Percentiles rank a stretch among this genome's conserved stretches.
phyloP scores from a whole-genome alignment of 2,888 invertebrate species.

The Linnaemya tessellans region DNA sequence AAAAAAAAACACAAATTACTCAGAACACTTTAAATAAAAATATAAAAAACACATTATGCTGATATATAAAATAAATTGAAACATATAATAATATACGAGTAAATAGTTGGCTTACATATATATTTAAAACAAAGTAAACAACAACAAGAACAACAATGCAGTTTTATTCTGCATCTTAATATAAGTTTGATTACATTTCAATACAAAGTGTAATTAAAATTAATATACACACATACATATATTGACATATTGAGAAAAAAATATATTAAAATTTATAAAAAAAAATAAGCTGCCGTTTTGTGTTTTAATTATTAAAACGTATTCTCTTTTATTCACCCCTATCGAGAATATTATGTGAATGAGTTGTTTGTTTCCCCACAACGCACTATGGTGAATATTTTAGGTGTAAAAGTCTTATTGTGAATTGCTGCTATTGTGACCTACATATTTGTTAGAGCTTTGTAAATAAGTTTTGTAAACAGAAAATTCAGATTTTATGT shows the following conservation, averaged over 20 bases:
- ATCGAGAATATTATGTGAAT: too few species aligned
- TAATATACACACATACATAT: constrained; percentile 58
- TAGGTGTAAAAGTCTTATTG: too few species aligned
- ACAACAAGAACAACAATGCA: constrained; percentile 41
- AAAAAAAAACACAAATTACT: constrained; percentile 62
- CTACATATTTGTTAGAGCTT: too few species aligned
- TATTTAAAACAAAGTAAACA: constrained; percentile 26
- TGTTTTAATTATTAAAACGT: neutral
- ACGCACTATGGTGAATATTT: too few species aligned
- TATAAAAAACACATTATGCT: constrained; percentile 57
- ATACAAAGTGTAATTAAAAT: constrained; percentile 56
- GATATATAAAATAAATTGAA: constrained; percentile 30
- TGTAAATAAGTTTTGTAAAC: too few species aligned
- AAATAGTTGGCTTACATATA: constrained; percentile 71
- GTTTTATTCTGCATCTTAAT: constrained; percentile 73
- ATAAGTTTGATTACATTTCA: constrained; percentile 60
- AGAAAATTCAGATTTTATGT: too few species aligned
- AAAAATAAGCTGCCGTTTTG: constrained; percentile 20
- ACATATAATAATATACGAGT: too few species aligned
- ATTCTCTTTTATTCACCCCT: too few species aligned
- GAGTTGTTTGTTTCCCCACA: too few species aligned
- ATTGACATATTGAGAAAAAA: constrained; percentile 72
- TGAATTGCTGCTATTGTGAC: too few species aligned
- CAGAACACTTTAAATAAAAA: constrained; percentile 53
- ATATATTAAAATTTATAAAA: constrained; percentile 74